These are phyloP conservation scores for Nemotelus pantherinus DNA, from an alignment of 2,888 invertebrate genomes.

Conservation along the genomic window DNA sequence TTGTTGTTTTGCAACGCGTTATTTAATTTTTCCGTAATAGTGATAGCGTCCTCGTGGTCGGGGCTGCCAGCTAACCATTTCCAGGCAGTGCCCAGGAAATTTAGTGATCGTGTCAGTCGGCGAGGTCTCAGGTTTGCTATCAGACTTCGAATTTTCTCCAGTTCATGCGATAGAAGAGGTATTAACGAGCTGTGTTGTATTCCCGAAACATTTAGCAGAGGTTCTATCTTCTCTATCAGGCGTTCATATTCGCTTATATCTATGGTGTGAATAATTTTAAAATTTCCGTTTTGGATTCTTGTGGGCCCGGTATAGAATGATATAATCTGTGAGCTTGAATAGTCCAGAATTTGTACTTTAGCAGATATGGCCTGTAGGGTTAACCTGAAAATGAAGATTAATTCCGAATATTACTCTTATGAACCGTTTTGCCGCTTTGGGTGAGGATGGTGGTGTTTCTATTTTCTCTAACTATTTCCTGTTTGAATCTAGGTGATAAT, in stretches of 20 bases:
- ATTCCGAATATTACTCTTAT: background rate
- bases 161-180: background rate
- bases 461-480: slow-evolving; percentile 34
- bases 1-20: too few relatives aligned
- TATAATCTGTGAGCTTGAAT: background rate
- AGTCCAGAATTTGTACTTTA: background rate
- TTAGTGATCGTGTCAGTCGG: background rate
- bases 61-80: background rate
- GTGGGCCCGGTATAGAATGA: background rate
- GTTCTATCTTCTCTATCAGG: background rate
- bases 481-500: slow-evolving; percentile 3
- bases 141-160: background rate
- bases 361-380: background rate
- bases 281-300: background rate
- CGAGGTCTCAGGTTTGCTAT: background rate
- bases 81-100: background rate
- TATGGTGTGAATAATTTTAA: background rate
- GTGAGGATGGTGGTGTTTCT: background rate
- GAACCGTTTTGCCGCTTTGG: background rate
- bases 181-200: background rate
- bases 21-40: background rate
- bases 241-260: background rate
- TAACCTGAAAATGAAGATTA: background rate
- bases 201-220: background rate
- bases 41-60: background rate